Conservation (phyloP, 2,113 vertebrate genomes). For the Myotis brandtii region DNA sequence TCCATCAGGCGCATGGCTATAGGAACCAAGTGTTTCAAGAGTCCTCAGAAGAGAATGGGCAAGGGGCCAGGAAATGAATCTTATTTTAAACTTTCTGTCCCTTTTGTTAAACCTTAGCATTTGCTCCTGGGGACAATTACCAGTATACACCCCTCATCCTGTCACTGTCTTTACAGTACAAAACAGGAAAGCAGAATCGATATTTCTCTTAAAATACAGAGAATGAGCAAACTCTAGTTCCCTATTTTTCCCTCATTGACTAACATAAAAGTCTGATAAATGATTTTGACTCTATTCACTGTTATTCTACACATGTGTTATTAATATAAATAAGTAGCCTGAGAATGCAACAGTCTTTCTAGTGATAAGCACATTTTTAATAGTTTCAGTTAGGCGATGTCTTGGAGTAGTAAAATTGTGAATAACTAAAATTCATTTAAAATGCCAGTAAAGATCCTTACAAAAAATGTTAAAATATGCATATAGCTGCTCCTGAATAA, state of each 20-base stretch:
- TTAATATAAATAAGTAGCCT: neutral
- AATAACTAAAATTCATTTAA: constrained; percentile 60
- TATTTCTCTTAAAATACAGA: neutral
- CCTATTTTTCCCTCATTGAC: accelerated
- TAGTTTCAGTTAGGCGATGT: neutral
- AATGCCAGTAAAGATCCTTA: constrained; percentile 44
- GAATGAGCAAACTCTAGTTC: neutral
- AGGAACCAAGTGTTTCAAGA: neutral
- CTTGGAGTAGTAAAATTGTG: constrained; percentile 33
- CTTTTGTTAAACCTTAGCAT: neutral
- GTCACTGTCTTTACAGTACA: neutral
- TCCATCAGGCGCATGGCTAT: accelerated
- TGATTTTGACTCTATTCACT: constrained; percentile 8
- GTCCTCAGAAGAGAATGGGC: neutral
- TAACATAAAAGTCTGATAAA: neutral
- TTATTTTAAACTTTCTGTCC: neutral
- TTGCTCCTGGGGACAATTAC: neutral
- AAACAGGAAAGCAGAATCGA: neutral
- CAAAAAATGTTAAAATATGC: constrained; percentile 50
- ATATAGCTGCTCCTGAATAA: constrained; percentile 54
- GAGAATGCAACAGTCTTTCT: neutral
- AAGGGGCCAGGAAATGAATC: neutral
- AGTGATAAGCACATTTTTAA: constrained; percentile 20
- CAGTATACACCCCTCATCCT: neutral
- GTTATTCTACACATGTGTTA: neutral